These are phyloP conservation scores for Phragmatobia fuliginosa DNA, from an alignment of 2,888 invertebrate species.

Conservation along the genomic window DNA sequence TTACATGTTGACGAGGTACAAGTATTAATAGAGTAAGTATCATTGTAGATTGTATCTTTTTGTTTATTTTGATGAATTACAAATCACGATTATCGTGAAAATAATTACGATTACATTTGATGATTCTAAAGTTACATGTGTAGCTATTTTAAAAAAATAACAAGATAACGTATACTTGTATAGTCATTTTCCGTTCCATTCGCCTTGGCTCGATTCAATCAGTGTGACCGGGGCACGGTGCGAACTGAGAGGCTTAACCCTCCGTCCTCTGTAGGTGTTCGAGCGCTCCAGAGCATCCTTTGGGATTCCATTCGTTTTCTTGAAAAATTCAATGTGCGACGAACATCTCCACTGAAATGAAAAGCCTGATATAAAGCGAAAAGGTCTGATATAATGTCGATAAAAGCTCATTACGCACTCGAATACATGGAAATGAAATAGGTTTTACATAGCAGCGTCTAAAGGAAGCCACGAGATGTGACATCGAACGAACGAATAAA, in stretches of 20 bases:
- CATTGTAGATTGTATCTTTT: neutral
- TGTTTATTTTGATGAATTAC: neutral
- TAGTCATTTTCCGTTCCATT: constrained; percentile 8
- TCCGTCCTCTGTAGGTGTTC: constrained; percentile 61
- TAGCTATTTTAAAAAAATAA: neutral
- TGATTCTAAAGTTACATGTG: neutral
- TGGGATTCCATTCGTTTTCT: constrained; percentile 70
- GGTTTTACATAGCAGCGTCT: constrained; percentile 44
- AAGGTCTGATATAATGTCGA: constrained; percentile 45
- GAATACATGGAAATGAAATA: constrained; percentile 36
- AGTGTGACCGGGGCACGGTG: constrained; percentile 53
- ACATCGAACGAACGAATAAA: constrained; percentile 30
- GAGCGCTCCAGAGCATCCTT: constrained; percentile 69
- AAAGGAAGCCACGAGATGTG: constrained; percentile 35
- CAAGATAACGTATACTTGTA: no score
- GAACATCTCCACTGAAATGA: constrained; percentile 49
- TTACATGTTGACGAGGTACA: no score
- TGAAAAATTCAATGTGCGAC: constrained; percentile 78
- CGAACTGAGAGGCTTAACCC: constrained; percentile 70
- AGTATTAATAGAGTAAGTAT: neutral
- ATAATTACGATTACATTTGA: neutral
- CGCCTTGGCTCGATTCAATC: constrained; percentile 59
- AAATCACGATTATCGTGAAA: neutral
- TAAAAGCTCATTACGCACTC: constrained; percentile 47
- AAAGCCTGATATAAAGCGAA: constrained; percentile 51